A percentile compares a stretch with the other conserved stretches of the same genome.
Conservation (phyloP, 1,140 invertebrate genomes). For the Conopomorpha cramerella region DNA sequence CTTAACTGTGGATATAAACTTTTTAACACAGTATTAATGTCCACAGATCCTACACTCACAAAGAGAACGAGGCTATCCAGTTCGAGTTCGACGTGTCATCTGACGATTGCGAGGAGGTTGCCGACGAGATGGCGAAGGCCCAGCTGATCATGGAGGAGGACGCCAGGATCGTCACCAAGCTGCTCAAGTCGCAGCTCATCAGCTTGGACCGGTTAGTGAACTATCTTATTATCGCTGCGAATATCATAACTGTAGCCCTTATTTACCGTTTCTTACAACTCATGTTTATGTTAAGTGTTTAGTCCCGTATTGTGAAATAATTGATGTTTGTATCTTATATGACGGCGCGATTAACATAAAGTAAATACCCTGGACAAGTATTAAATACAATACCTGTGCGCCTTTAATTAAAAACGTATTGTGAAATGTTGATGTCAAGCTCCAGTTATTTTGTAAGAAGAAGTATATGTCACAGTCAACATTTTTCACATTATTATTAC, state of each 20-base stretch:
- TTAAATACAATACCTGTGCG: too few species aligned
- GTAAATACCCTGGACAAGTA: too few species aligned
- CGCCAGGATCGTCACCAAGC: constrained; percentile 82
- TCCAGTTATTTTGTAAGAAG: too few species aligned
- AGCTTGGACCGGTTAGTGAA: constrained; percentile 50
- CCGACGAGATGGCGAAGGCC: constrained; percentile 93
- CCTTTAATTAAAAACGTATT: too few species aligned
- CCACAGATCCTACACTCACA: constrained; percentile 68
- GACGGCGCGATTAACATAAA: too few species aligned
- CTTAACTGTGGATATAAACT: background rate
- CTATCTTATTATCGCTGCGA: too few species aligned
- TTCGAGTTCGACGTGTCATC: constrained; percentile 95
- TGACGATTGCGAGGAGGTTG: constrained; percentile 94
- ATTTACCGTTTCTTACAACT: constrained; percentile 19
- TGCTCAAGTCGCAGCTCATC: constrained; percentile 83
- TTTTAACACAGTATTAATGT: background rate
- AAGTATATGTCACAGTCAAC: too few species aligned
- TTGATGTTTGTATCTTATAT: too few species aligned
- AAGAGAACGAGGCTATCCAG: constrained; percentile 99
- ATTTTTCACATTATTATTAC: too few species aligned
- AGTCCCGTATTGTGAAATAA: too few species aligned
- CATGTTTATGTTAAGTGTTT: too few species aligned
- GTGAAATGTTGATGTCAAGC: too few species aligned
- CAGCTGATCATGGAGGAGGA: constrained; percentile 91
- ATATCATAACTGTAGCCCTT: constrained; percentile 15